phyloP scores from a whole-genome alignment of 2,797 vertebrate species.

The Cyprinodon diabolis region DNA sequence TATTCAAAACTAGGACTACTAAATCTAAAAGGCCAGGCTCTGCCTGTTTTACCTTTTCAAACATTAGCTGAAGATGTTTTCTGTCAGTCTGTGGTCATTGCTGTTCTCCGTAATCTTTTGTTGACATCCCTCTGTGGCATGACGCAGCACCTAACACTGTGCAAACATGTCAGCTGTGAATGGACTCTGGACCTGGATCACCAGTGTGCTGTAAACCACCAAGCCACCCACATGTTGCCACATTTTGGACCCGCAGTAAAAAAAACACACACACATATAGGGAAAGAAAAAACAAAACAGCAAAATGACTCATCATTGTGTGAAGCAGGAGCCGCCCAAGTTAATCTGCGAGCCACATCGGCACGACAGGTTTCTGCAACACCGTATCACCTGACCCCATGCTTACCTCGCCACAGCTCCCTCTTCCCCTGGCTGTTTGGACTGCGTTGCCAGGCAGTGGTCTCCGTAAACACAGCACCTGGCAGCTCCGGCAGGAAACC shows the following conservation, averaged over 20 bases:
- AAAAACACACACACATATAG: neutral
- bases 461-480: constrained; percentile 77
- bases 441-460: constrained; percentile 74
- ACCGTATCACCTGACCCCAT: constrained; percentile 52
- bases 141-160: constrained; percentile 51
- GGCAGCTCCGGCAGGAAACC: constrained; percentile 77
- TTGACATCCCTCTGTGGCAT: constrained; percentile 47
- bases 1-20: neutral
- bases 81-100: constrained; percentile 16
- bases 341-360: constrained; percentile 37
- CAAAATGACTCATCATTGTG: constrained; percentile 57
- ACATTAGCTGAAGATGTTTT: constrained; percentile 17
- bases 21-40: neutral
- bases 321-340: constrained; percentile 49
- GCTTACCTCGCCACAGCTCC: constrained; percentile 50
- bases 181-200: constrained; percentile 68
- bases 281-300: constrained; percentile 24
- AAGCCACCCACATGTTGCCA: constrained; percentile 59
- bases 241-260: constrained; percentile 51
- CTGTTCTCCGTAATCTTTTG: constrained; percentile 24
- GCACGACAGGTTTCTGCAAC: constrained; percentile 28
- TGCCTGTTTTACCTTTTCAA: neutral
- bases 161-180: constrained; percentile 59
- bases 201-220: constrained; percentile 53
- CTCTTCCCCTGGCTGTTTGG: constrained; percentile 71